These are phyloP conservation scores for Ganaspis sp. DNA, from an alignment of 1,140 invertebrate genomes.

Conservation along the genomic window DNA sequence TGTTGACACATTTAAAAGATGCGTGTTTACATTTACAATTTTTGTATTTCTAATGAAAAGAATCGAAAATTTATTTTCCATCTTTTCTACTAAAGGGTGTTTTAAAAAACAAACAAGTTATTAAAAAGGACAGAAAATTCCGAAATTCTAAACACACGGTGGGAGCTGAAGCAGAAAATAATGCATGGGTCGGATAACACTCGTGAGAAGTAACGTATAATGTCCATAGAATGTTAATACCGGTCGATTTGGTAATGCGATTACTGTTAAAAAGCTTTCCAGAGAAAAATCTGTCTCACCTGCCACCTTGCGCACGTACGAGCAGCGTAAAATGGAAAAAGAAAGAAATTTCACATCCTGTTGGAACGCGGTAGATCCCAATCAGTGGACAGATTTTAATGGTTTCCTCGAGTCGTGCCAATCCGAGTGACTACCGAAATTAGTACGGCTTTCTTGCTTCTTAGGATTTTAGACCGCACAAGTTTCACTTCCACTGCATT, in stretches of 20 bases:
- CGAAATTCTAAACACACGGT: background rate
- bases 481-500: background rate
- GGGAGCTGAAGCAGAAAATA: background rate
- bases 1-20: too few species aligned
- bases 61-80: too few species aligned
- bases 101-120: too few species aligned
- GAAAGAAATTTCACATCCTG: conserved; percentile 37
- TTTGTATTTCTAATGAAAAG: too few species aligned
- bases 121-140: too few species aligned
- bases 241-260: background rate
- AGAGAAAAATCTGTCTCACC: conserved; percentile 1
- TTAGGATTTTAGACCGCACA: background rate
- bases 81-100: too few species aligned
- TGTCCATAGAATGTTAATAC: background rate
- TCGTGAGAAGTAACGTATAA: background rate
- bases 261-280: background rate
- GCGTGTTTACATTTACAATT: too few species aligned
- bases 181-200: background rate
- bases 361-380: conserved; percentile 49
- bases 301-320: conserved; percentile 10
- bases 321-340: background rate
- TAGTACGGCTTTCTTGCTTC: conserved; percentile 24
- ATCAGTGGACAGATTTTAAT: conserved; percentile 54
- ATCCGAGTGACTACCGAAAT: conserved; percentile 37
- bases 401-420: conserved; percentile 44